Evolutionary conservation across 1,140 invertebrate species (phyloP), one percentile per base, ranked within the genome.

Genomic region (Episyrphus balteatus): DNA sequence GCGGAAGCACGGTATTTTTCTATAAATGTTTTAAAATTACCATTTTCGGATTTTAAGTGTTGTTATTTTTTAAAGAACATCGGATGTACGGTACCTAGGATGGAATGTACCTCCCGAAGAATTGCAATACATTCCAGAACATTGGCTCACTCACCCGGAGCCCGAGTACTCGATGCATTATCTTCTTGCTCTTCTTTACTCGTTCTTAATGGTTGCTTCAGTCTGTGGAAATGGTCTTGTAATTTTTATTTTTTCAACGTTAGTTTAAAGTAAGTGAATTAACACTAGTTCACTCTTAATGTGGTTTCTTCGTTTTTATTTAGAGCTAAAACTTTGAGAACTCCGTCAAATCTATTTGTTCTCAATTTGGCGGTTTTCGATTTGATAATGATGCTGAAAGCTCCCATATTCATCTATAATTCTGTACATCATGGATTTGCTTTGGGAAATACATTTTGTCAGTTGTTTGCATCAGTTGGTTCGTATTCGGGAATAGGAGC

Each of bases 261-360:
- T 13, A 18, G 10, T 21, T 3, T 14, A 5, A 26, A 40, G 17
- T 26, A 26, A 26, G 32, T 41, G 7, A 41, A 41, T 6, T 38
- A 13, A 37, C 44, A 38, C 34, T 37, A 44, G n/a, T 47, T 3
- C 21, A 45, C 21, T 42, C 42, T n/a, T n/a, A 36, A 37, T 10
- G 48, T 17, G 3, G 15, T 18, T 42, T 31, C 15, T 40, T 12
- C 0, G 36, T 46, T 50, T 39, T 51, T 62, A 70, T 73, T 30
- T 69, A 91, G 88, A 49, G 81, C 86, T 5, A 88, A 89, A 69
- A 76, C 77, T 39, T 66, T 94, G 42, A 74, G 87, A 53, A 93
- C 89, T 1, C 86, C 91, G 13, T 92, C 89, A 9, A 94, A 94
- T 58, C 82, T 92, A 69, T 85, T 93, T 48, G 86, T 93, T 3